A percentile compares a stretch with the other conserved stretches of the same genome.
Conservation (phyloP, 2,113 vertebrate genomes). For the Otis tarda region DNA sequence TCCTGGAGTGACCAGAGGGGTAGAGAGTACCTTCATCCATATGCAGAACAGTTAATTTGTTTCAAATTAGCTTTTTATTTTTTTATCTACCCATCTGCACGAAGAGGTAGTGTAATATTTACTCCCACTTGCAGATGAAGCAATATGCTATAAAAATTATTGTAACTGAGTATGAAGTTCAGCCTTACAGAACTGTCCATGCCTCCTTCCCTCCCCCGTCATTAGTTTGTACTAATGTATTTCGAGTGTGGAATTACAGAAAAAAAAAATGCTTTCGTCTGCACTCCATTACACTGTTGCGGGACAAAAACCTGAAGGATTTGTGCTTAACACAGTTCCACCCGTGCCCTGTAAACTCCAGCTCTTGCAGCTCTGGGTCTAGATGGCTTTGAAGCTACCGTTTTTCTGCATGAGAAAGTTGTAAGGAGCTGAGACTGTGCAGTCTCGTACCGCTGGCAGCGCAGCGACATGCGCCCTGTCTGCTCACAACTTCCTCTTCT, state of each 20-base stretch:
- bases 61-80: not conserved
- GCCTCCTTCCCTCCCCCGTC: not conserved
- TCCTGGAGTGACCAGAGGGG: not conserved
- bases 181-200: not conserved
- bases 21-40: not conserved
- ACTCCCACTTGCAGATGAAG: slow-evolving; percentile 38
- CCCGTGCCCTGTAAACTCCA: not conserved
- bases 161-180: not conserved
- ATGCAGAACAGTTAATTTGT: slow-evolving; percentile 18
- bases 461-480: not conserved
- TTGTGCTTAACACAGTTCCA: not conserved
- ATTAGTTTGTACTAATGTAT: not conserved
- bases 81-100: not conserved
- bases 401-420: not conserved
- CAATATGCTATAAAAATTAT: slow-evolving; percentile 5
- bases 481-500: slow-evolving; percentile 35
- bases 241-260: not conserved
- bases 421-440: not conserved
- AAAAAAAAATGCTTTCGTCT: not conserved
- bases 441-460: not conserved
- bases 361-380: not conserved
- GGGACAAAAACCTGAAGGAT: not conserved
- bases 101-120: slow-evolving; percentile 22
- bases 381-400: not conserved
- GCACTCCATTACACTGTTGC: not conserved